These are phyloP conservation scores for Chesias legatella DNA, from an alignment of 2,888 invertebrate species.

Conservation along the genomic window DNA sequence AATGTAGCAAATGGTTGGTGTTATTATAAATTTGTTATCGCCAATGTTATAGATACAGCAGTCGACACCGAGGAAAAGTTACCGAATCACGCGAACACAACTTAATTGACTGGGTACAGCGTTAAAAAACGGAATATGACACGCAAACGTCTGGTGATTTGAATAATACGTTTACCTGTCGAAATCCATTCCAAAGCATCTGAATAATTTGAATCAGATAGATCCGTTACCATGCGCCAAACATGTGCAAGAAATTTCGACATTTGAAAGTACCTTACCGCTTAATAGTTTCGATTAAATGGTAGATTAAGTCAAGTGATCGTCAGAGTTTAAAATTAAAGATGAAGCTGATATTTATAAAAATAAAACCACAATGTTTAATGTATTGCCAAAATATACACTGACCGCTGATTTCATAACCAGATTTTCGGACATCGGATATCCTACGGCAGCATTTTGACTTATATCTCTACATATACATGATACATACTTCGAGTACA, in stretches of 20 bases:
- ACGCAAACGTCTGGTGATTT: slow-evolving; percentile 65
- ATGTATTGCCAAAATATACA: slow-evolving; percentile 27
- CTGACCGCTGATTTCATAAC: slow-evolving; percentile 23
- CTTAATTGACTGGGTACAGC: slow-evolving; percentile 61
- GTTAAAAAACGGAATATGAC: slow-evolving; percentile 70
- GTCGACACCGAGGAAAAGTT: slow-evolving; percentile 32
- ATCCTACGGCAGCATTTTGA: slow-evolving; percentile 44
- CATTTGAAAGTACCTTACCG: slow-evolving; percentile 28
- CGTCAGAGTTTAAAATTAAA: neutral
- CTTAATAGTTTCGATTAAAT: slow-evolving; percentile 9
- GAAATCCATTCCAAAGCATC: slow-evolving; percentile 54
- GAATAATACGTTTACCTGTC: slow-evolving; percentile 67
- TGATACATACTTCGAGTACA: slow-evolving; percentile 39
- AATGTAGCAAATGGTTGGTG: neutral
- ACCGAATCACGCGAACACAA: slow-evolving; percentile 68
- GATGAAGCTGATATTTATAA: slow-evolving; percentile 10
- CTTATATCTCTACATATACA: slow-evolving; percentile 50
- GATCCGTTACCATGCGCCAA: slow-evolving; percentile 32
- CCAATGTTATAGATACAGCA: slow-evolving; percentile 9
- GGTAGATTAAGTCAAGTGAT: no score
- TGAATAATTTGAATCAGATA: slow-evolving; percentile 48
- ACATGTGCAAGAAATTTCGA: slow-evolving; percentile 29
- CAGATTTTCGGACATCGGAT: slow-evolving; percentile 38
- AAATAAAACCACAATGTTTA: slow-evolving; percentile 14
- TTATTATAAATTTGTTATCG: neutral